Evolutionary conservation across 1,140 invertebrate species (phyloP), one percentile per base, ranked within the genome.

Genomic region (Brachionus calyciflorus): DNA sequence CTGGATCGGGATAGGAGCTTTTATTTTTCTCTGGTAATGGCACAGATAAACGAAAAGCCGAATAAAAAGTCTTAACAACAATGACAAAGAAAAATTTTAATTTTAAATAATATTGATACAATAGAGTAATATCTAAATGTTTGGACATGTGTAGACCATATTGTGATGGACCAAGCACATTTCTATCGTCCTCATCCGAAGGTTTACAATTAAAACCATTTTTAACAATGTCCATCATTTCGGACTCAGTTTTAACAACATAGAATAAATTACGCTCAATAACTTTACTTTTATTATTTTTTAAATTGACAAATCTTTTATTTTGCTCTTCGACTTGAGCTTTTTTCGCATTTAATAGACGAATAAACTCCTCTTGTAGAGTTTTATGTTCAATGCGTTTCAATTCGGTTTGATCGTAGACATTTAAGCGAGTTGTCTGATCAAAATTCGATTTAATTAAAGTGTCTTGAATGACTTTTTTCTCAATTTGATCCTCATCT

Each of bases 1-100:
- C 28, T 2, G 60, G 60, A 24, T 65, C 60, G 0, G 60, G 60
- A 65, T 44, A 65, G 2, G 60, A 44, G 3, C 44, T 3, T 26
- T 65, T 65, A 17, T 65, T 65, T 44, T 12, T 44, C 21, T 44
- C 9, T 21, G 60, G 60, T 7, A 44, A 21, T 7, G 60, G 60
- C 10, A 21, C 37, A 65, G 60, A 44, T 4, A 65, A 24, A 41
- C 60, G 40, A 44, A 44, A 65, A 5, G 17, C 19, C 10, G 40
- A 65, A 41, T 44, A 65, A 65, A 65, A 65, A 24, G 60, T 44
- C 26, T 65, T 65, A 17, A 65, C 60, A 65, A 65, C 37, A 44
- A 65, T 44, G 14, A 65, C 40, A 28, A 44, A 65, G 28, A 65
- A 41, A 19, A 14, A 65, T 65, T 65, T 65, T 46, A 44, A 24